Conservation (phyloP, 2,113 vertebrate genomes). For the Sebastes fasciatus region DNA sequence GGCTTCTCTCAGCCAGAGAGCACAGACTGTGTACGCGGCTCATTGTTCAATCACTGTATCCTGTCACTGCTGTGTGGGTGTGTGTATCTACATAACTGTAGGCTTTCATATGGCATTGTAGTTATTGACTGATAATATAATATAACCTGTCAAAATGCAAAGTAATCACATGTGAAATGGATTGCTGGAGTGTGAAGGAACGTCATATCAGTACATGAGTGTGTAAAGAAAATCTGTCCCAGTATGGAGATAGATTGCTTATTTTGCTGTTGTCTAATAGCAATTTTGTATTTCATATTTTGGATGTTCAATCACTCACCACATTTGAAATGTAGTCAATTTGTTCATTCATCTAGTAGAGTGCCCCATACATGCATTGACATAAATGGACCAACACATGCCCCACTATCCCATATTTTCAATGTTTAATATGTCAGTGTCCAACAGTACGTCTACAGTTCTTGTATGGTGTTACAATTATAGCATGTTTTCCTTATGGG, state of each 20-base stretch:
- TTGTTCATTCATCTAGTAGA: not conserved
- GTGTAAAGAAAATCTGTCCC: not conserved
- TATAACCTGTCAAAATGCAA: slow-evolving; percentile 1
- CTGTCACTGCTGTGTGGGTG: slow-evolving; percentile 20
- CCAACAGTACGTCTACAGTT: too few relatives aligned
- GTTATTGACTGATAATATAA: not conserved
- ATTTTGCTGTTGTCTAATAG: not conserved
- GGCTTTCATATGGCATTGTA: not conserved
- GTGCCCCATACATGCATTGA: not conserved
- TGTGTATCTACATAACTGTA: not conserved
- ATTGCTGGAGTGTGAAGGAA: not conserved
- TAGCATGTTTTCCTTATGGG: not conserved
- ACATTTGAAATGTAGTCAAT: not conserved
- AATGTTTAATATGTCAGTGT: not conserved
- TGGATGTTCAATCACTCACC: too few relatives aligned
- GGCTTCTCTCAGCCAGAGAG: slow-evolving; percentile 36
- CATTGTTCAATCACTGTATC: slow-evolving; percentile 17
- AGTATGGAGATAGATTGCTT: not conserved
- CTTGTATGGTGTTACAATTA: not conserved
- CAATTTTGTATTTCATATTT: not conserved
- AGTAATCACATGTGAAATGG: not conserved
- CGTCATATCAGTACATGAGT: not conserved
- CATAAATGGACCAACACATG: not conserved
- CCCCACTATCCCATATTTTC: not conserved
- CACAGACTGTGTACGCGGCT: not conserved